These are phyloP conservation scores for Ashinkailepas kermadecensis DNA, from an alignment of 2,888 invertebrate species.

Conservation along the genomic window DNA sequence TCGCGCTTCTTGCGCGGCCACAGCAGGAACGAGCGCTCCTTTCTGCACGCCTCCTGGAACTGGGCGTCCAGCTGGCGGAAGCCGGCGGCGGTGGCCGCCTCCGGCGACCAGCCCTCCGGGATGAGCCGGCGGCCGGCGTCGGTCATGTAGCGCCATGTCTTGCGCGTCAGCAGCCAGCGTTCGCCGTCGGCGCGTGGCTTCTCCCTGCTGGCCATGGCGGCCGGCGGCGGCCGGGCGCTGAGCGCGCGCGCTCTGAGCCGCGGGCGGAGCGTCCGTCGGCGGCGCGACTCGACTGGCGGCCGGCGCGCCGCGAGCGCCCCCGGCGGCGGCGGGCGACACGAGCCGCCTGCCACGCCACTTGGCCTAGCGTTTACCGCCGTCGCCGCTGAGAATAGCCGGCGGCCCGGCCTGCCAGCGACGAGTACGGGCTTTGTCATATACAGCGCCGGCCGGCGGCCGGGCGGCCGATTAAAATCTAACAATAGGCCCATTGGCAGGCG, in stretches of 20 bases:
- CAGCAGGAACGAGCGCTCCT: slow-evolving; percentile 66
- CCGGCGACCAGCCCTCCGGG: slow-evolving; percentile 57
- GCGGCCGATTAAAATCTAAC: slow-evolving; percentile 2
- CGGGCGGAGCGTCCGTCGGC: neutral
- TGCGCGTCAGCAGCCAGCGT: slow-evolving; percentile 77
- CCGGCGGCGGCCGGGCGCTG: neutral
- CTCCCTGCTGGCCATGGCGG: slow-evolving; percentile 8
- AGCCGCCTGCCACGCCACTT: slow-evolving; percentile 3
- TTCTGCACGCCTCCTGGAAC: slow-evolving; percentile 71
- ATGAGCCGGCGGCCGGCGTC: slow-evolving; percentile 77
- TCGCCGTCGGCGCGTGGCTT: slow-evolving; percentile 44
- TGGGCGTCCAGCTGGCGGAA: slow-evolving; percentile 55
- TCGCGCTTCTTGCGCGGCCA: slow-evolving; percentile 51
- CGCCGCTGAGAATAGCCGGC: slow-evolving; percentile 7
- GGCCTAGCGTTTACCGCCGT: slow-evolving; percentile 8
- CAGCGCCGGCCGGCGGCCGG: neutral
- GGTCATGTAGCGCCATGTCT: slow-evolving; percentile 89
- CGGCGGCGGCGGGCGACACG: neutral
- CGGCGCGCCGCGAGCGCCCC: too few relatives aligned
- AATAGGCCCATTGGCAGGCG: slow-evolving; percentile 1
- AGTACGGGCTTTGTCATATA: slow-evolving; percentile 12
- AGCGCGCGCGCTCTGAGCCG: neutral
- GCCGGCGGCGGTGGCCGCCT: slow-evolving; percentile 25
- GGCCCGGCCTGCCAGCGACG: neutral
- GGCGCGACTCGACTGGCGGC: too few relatives aligned